These are phyloP conservation scores for Diphyllodes magnificus DNA, from an alignment of 2,113 vertebrate species.

Conservation along the genomic window DNA sequence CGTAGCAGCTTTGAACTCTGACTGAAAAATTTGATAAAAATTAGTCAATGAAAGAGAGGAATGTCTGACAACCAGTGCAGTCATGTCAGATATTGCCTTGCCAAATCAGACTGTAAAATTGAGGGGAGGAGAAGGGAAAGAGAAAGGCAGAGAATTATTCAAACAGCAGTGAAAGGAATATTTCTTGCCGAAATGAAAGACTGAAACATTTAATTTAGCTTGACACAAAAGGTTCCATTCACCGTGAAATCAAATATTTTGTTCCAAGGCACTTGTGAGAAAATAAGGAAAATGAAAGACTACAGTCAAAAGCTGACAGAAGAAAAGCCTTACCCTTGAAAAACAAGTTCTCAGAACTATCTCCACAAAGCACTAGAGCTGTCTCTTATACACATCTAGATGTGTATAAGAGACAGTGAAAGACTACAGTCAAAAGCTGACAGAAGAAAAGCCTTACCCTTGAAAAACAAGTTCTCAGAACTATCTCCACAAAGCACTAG, in stretches of 20 bases:
- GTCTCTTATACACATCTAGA: too few relatives aligned
- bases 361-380: not conserved
- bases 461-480: not conserved
- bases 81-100: not conserved
- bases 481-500: not conserved
- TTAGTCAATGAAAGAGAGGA: not conserved
- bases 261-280: not conserved
- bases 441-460: not conserved
- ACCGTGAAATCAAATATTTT: conserved; percentile 47
- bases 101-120: conserved; percentile 2
- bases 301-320: not conserved
- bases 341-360: not conserved
- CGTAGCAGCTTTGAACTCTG: not conserved
- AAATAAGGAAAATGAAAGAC: conserved; percentile 21
- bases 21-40: not conserved
- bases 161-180: conserved; percentile 3
- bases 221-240: conserved; percentile 35
- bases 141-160: conserved; percentile 2
- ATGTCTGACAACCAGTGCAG: not conserved
- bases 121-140: not conserved
- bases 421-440: not conserved
- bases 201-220: conserved; percentile 30
- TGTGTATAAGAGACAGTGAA: too few relatives aligned
- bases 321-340: not conserved
- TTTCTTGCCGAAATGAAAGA: conserved; percentile 37